Base-by-base conservation (phyloP, 2,797 vertebrate genomes). In the Lepilemur ruficaudatus region DNA sequence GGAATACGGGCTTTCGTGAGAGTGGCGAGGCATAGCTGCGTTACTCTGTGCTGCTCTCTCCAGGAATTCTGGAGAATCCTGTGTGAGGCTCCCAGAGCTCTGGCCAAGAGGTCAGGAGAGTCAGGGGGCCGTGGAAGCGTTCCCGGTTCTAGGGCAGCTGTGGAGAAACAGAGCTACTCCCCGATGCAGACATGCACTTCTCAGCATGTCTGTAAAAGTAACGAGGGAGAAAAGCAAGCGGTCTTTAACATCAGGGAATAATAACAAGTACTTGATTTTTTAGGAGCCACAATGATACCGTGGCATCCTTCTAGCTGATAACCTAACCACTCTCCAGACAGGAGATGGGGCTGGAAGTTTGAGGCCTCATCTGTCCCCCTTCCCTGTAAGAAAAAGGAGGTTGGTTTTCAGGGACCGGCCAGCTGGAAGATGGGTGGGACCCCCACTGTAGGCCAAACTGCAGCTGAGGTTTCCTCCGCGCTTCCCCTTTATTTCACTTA, bases 311-410 rank as follows among this genome's bases (percentile, higher is more conserved):
- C 18, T 83, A 89, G 90, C 87, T 78, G 83, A 94, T 80, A 72
- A 57, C 41, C 72, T 35, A 52, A 52, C 81, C 81, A n/a, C 73
- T 80, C 75, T 91, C 50, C 92, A 90, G 86, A 81, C 38, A 70
- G 52, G 69, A 86, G 78, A 72, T 52, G 80, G 86, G 78, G 69
- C 59, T 52, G 91, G 93, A 97, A 97, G 82, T 97, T 98, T 79
- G 91, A 89, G 92, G 90, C 94, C 87, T 65, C 28, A 41, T 52
- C 46, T 75, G 65, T 43, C 13, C 46, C 43, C 35, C 18, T 82
- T 57, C 75, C 65, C 63, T 30, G 50, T 18, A 89, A 82, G 88
- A 91, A 80, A 83, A 91, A 95, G 87, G 32, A 69, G 84, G 70
- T 57, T 80, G 89, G 65, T 76, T 84, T 91, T 35, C 59, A 46